These are phyloP conservation scores for Cataglyphis rosenhaueri DNA, from an alignment of 2,888 invertebrate genomes.

Conservation along the genomic window DNA sequence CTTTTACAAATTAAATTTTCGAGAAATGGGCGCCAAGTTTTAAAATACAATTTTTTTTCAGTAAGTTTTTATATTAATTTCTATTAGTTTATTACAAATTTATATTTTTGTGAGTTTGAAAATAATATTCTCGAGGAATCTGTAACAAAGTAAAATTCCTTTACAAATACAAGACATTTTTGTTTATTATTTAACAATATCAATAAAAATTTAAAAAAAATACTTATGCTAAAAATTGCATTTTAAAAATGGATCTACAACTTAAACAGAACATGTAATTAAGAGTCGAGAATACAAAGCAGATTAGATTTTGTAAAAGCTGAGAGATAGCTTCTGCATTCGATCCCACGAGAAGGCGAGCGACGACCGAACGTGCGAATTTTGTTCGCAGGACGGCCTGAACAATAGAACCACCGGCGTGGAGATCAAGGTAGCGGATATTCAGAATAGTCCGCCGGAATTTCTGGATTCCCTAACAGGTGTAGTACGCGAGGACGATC, in stretches of 20 bases:
- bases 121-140: not conserved
- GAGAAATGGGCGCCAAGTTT: conserved; percentile 2
- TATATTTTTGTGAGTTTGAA: conserved; percentile 4
- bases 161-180: not conserved
- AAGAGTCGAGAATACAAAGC: not conserved
- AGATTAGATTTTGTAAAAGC: not conserved
- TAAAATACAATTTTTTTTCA: not conserved
- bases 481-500: conserved; percentile 92
- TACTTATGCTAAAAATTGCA: not conserved
- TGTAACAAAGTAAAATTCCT: not conserved
- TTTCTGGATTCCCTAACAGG: conserved; percentile 93
- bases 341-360: not conserved
- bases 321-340: not conserved
- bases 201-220: not conserved
- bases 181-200: not conserved
- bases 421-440: conserved; percentile 92
- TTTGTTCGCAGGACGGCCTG: conserved; percentile 89
- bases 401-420: conserved; percentile 91
- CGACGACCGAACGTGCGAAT: conserved; percentile 4
- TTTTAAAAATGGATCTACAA: not conserved
- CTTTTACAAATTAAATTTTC: not conserved
- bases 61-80: not conserved
- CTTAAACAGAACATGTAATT: not conserved
- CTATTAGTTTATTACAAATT: too few relatives aligned
- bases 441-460: conserved; percentile 95